These are phyloP conservation scores for Thysanoteuthis rhombus DNA, from an alignment of 2,888 invertebrate genomes.

Conservation along the genomic window DNA sequence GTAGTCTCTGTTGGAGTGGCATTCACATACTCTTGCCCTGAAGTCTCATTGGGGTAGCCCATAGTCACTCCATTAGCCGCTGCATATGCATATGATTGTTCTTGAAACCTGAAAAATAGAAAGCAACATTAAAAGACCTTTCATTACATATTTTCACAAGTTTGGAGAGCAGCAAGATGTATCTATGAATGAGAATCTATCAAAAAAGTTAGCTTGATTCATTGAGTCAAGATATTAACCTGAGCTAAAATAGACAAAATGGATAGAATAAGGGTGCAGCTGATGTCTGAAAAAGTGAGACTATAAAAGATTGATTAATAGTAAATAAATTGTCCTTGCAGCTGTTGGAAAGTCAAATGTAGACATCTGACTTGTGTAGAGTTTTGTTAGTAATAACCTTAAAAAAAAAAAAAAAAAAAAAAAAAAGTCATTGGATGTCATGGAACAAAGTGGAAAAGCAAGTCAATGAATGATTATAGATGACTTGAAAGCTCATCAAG, in stretches of 20 bases:
- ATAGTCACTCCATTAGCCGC: slow-evolving; percentile 28
- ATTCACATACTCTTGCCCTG: slow-evolving; percentile 40
- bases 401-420: background rate
- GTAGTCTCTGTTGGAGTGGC: background rate
- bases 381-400: background rate
- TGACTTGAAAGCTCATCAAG: background rate
- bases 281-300: background rate
- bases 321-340: background rate
- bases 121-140: background rate
- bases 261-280: background rate
- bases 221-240: background rate
- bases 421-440: background rate
- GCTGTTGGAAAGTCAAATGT: background rate
- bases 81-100: slow-evolving; percentile 17
- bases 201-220: background rate
- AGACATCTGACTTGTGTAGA: background rate
- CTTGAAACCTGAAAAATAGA: background rate
- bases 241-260: background rate
- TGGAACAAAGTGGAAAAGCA: background rate
- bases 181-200: background rate
- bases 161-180: background rate
- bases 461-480: background rate
- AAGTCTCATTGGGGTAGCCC: slow-evolving; percentile 30
- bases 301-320: background rate
- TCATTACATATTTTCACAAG: background rate